These are phyloP conservation scores for Jacana jacana DNA, from an alignment of 2,113 vertebrate genomes.

Conservation along the genomic window DNA sequence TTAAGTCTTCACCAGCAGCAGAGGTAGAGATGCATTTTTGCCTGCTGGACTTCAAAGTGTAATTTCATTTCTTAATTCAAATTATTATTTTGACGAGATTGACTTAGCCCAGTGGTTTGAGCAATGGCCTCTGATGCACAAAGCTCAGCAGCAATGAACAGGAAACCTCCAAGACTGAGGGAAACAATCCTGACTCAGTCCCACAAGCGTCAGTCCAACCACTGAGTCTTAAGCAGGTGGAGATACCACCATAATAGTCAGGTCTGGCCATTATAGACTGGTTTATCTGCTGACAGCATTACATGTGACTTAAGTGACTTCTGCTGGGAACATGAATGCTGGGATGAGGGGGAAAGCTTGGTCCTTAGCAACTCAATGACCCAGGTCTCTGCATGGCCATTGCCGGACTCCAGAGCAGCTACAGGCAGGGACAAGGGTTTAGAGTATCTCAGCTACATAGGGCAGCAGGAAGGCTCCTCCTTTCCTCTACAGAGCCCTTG, in stretches of 20 bases:
- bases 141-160: not conserved
- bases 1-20: not conserved
- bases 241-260: not conserved
- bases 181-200: not conserved
- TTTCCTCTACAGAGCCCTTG: not conserved
- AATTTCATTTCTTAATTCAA: not conserved
- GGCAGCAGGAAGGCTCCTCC: not conserved
- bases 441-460: not conserved
- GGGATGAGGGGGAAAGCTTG: not conserved
- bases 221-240: not conserved
- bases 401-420: not conserved
- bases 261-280: not conserved
- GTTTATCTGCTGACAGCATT: not conserved
- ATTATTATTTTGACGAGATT: not conserved
- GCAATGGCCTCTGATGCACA: not conserved
- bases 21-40: not conserved
- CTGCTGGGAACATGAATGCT: not conserved
- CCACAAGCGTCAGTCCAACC: not conserved
- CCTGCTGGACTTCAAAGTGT: not conserved
- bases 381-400: not conserved
- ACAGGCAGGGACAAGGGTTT: not conserved
- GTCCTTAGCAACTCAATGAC: not conserved
- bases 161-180: not conserved
- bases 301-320: accelerated
- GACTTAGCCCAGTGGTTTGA: not conserved